Conservation (phyloP, 2,113 vertebrate genomes). For the Nothobranchius furzeri region DNA sequence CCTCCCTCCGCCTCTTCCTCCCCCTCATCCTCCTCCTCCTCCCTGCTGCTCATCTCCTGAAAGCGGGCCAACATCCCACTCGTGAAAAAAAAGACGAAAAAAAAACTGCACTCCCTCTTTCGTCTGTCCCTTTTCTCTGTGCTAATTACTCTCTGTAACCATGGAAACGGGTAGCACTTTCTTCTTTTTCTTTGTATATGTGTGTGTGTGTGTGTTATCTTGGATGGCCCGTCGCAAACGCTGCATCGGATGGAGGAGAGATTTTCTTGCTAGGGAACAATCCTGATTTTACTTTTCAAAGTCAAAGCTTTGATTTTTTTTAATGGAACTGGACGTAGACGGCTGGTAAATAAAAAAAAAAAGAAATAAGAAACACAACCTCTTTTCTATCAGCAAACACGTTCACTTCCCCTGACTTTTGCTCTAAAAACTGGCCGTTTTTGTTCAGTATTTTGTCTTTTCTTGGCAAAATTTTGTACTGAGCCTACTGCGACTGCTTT, state of each 20-base stretch:
- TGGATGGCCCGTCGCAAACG: conserved; percentile 43
- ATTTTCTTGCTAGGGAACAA: background rate
- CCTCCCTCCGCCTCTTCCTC: conserved; percentile 22
- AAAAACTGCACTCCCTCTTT: conserved; percentile 26
- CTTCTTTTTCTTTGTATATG: conserved; percentile 12
- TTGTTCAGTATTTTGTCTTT: too few relatives aligned
- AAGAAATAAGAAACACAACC: too few relatives aligned
- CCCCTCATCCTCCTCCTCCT: conserved; percentile 27
- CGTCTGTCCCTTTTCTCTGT: conserved; percentile 49
- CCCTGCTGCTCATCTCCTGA: conserved; percentile 50
- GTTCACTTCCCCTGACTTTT: too few relatives aligned
- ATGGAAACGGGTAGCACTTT: conserved; percentile 60
- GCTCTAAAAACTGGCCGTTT: too few relatives aligned
- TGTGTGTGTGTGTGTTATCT: conserved; percentile 39
- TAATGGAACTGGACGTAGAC: too few relatives aligned
- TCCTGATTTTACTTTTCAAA: background rate
- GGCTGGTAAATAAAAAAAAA: too few relatives aligned
- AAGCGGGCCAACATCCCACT: conserved; percentile 60
- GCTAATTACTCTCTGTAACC: conserved; percentile 70
- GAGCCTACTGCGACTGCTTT: too few relatives aligned
- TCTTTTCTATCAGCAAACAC: too few relatives aligned
- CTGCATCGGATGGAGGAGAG: conserved; percentile 12
- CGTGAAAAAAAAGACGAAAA: conserved; percentile 19
- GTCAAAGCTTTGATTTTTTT: background rate
- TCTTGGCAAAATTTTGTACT: too few relatives aligned